phyloP scores from a whole-genome alignment of 2,113 vertebrate genomes.

The Myodes glareolus region DNA sequence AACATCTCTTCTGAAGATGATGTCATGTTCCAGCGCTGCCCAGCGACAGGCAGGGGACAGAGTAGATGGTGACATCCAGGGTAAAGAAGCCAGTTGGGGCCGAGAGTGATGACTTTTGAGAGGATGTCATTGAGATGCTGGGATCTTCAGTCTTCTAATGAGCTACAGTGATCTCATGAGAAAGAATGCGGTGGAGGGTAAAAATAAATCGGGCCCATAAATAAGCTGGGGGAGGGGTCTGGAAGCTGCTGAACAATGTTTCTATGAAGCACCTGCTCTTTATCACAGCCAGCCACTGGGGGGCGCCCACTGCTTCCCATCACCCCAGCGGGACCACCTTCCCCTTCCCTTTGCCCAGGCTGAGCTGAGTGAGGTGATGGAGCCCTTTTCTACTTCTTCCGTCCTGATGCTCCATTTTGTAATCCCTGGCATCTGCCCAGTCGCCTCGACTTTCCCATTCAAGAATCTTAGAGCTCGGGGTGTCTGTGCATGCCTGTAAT shows the following conservation, averaged over 20 bases:
- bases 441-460: neutral
- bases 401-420: neutral
- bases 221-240: conserved; percentile 56
- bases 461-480: neutral
- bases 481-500: neutral
- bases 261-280: conserved; percentile 43
- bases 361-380: neutral
- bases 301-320: conserved; percentile 6
- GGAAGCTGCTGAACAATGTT: conserved; percentile 15
- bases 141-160: conserved; percentile 59
- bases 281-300: conserved; percentile 40
- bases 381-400: neutral
- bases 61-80: conserved; percentile 56
- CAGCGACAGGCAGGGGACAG: conserved; percentile 44
- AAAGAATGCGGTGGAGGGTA: conserved; percentile 63
- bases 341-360: neutral
- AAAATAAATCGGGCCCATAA: conserved; percentile 78
- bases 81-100: conserved; percentile 33
- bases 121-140: conserved; percentile 41
- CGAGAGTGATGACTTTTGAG: neutral
- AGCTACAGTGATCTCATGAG: conserved; percentile 70
- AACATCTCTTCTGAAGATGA: conserved; percentile 60
- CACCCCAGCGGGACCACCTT: accelerated
- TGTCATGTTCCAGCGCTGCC: conserved; percentile 62
- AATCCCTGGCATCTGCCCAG: neutral